Evolutionary conservation across 2,888 invertebrate species (phyloP).

Genomic region (Leptura quadrifasciata): DNA sequence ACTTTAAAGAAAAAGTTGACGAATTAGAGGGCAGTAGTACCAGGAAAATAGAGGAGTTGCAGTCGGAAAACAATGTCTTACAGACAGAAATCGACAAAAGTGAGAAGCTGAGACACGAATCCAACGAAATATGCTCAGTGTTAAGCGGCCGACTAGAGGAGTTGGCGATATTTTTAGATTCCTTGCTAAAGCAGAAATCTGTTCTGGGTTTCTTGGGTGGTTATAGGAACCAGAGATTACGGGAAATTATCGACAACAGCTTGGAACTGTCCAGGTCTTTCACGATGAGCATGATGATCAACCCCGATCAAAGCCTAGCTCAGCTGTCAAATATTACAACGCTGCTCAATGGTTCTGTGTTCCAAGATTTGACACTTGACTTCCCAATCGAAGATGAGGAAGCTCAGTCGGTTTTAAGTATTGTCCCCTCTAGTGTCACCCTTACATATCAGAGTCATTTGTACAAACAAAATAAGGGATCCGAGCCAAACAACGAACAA

Average conservation of each 20-base stretch:
- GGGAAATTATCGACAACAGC: constrained; percentile 76
- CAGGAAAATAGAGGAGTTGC: constrained; percentile 60
- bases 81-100: constrained; percentile 69
- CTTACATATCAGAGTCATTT: constrained; percentile 69
- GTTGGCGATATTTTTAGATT: constrained; percentile 80
- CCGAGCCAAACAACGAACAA: constrained; percentile 56
- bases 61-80: constrained; percentile 56
- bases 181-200: constrained; percentile 79
- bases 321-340: constrained; percentile 75
- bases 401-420: constrained; percentile 61
- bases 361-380: constrained; percentile 59
- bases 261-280: constrained; percentile 76
- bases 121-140: constrained; percentile 73
- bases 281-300: constrained; percentile 71
- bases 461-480: constrained; percentile 57
- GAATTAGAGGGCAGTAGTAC: constrained; percentile 53
- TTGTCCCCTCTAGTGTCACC: constrained; percentile 66
- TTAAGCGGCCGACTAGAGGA: constrained; percentile 80
- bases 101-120: constrained; percentile 71
- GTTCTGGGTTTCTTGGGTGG: constrained; percentile 76
- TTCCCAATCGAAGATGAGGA: constrained; percentile 54
- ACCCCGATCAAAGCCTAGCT: constrained; percentile 74
- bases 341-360: constrained; percentile 69
- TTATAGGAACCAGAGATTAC: constrained; percentile 75
- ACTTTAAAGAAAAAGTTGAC: constrained; percentile 66